Evolutionary conservation across 2,888 invertebrate species (phyloP).

Genomic region (Lypha dubia): DNA sequence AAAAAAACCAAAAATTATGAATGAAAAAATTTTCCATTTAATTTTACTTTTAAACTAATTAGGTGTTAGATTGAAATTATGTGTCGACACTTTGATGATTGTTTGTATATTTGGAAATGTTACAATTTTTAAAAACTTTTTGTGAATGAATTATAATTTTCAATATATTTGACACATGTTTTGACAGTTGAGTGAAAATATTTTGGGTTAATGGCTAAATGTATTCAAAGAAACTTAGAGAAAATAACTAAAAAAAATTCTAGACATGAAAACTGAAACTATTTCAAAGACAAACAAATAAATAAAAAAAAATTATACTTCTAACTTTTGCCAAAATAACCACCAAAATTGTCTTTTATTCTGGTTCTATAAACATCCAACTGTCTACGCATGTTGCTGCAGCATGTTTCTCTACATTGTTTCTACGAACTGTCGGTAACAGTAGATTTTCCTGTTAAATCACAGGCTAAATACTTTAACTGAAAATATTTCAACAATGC

Average conservation of each 20-base stretch:
- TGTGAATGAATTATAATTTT: conserved; percentile 12
- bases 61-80: conserved; percentile 10
- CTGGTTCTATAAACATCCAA: background rate
- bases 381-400: conserved; percentile 34
- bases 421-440: background rate
- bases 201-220: conserved; percentile 33
- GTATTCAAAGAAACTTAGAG: conserved; percentile 2
- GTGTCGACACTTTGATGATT: conserved; percentile 24
- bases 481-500: conserved; percentile 72
- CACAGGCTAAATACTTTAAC: conserved; percentile 45
- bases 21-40: background rate
- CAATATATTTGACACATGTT: conserved; percentile 43
- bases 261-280: conserved; percentile 9
- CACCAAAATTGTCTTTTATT: background rate
- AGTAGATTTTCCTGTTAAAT: conserved; percentile 12
- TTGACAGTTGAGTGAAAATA: conserved; percentile 28
- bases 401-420: conserved; percentile 10
- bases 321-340: background rate
- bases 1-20: too few species aligned
- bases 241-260: background rate
- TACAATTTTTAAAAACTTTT: conserved; percentile 1
- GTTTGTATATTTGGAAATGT: background rate
- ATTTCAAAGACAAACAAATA: conserved; percentile 17
- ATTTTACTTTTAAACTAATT: conserved; percentile 35
- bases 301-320: background rate